These are phyloP conservation scores for Andrena dorsata DNA, from an alignment of 2,888 invertebrate genomes.

Conservation along the genomic window DNA sequence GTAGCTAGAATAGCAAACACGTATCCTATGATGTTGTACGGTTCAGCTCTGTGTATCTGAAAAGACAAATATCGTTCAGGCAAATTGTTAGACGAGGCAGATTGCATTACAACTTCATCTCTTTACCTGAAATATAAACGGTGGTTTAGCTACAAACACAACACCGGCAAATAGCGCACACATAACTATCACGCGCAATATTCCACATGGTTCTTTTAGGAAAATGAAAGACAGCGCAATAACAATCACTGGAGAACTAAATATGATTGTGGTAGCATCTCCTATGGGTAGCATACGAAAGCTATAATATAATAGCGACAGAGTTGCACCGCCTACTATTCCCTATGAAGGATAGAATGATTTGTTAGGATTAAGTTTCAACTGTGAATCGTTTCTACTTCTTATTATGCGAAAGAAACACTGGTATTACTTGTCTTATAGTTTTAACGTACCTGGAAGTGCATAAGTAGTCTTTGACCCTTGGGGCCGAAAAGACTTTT, in stretches of 20 bases:
- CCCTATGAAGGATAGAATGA: constrained; percentile 78
- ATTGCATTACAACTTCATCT: not conserved
- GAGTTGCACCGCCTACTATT: constrained; percentile 84
- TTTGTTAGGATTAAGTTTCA: not conserved
- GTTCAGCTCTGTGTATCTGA: constrained; percentile 76
- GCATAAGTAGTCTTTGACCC: constrained; percentile 82
- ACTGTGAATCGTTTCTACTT: not conserved
- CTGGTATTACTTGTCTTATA: not conserved
- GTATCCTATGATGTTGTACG: constrained; percentile 84
- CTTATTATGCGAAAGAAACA: not conserved
- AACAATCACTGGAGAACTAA: constrained; percentile 85
- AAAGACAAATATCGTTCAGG: constrained; percentile 5
- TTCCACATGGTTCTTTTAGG: constrained; percentile 85
- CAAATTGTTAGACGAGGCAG: not conserved
- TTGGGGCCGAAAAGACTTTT: constrained; percentile 83
- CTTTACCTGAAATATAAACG: constrained; percentile 84
- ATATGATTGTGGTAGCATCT: constrained; percentile 86
- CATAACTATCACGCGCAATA: constrained; percentile 84
- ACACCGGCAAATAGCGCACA: constrained; percentile 84
- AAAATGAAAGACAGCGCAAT: constrained; percentile 85
- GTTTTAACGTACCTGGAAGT: constrained; percentile 79
- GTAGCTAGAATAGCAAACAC: constrained; percentile 84
- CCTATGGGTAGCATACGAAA: constrained; percentile 85
- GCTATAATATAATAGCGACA: constrained; percentile 85
- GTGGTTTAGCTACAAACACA: constrained; percentile 84